phyloP scores from a whole-genome alignment of 2,888 invertebrate genomes.

The Priocnemis perturbator region DNA sequence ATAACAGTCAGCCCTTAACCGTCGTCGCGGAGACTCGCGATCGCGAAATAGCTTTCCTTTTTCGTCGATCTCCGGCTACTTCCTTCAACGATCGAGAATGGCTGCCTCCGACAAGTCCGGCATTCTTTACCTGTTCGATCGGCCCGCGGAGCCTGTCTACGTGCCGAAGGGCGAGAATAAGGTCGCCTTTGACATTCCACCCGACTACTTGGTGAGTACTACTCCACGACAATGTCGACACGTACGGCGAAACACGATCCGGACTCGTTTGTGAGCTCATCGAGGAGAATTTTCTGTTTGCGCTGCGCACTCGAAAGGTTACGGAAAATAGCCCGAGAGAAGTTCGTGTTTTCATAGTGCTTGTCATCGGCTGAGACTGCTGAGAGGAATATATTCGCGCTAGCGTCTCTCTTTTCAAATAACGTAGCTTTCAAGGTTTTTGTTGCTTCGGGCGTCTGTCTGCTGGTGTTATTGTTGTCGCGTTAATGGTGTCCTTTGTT shows the following conservation, averaged over 20 bases:
- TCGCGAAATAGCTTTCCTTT: no score
- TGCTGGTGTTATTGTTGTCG: neutral
- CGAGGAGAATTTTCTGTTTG: no score
- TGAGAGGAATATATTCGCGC: no score
- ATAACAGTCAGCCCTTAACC: no score
- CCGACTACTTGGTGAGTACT: slow-evolving; percentile 80
- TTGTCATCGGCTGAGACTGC: no score
- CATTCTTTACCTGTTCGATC: slow-evolving; percentile 80
- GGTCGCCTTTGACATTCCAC: slow-evolving; percentile 80
- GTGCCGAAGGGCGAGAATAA: slow-evolving; percentile 83
- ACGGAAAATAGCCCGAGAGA: no score
- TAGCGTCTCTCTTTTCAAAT: no score
- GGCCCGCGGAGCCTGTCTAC: slow-evolving; percentile 86
- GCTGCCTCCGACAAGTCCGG: slow-evolving; percentile 29
- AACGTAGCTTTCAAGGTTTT: no score
- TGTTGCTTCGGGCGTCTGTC: no score
- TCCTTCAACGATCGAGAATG: slow-evolving; percentile 24
- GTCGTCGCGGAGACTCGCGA: no score
- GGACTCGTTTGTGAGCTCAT: slow-evolving; percentile 5
- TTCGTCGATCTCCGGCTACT: neutral
- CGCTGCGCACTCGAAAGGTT: no score
- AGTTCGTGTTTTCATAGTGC: no score
- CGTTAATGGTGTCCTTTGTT: neutral
- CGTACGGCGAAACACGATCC: slow-evolving; percentile 8
- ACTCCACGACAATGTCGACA: neutral